Evolutionary conservation across 2,113 vertebrate genomes (phyloP).

Genomic region (Rhizomys pruinosus): DNA sequence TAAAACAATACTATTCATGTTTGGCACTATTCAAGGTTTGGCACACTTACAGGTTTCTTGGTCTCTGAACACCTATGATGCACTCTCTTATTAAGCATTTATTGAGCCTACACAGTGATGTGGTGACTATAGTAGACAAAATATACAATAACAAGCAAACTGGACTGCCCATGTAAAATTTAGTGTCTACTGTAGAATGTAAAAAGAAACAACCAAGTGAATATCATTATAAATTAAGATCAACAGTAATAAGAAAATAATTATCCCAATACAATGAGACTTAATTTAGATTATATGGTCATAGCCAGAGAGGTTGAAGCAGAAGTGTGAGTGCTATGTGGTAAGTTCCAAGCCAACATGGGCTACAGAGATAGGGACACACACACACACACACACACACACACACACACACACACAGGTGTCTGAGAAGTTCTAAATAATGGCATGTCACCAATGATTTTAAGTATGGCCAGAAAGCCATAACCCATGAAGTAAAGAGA

Average conservation of each 20-base stretch:
- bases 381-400: no score
- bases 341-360: background rate
- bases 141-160: background rate
- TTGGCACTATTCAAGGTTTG: no score
- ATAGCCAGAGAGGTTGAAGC: background rate
- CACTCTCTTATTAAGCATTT: background rate
- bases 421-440: background rate
- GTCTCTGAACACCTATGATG: background rate
- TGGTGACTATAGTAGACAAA: background rate
- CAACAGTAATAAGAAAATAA: constrained; percentile 1
- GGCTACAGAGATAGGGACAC: background rate
- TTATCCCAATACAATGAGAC: background rate
- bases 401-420: no score
- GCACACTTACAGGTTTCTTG: background rate
- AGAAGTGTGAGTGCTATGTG: background rate
- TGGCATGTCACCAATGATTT: background rate
- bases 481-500: background rate
- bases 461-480: background rate
- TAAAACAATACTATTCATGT: background rate
- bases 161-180: background rate
- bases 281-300: background rate
- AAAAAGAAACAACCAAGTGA: background rate
- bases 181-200: background rate
- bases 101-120: background rate
- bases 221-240: background rate